phyloP scores from a whole-genome alignment of 2,113 vertebrate genomes.

The Bettongia penicillata region DNA sequence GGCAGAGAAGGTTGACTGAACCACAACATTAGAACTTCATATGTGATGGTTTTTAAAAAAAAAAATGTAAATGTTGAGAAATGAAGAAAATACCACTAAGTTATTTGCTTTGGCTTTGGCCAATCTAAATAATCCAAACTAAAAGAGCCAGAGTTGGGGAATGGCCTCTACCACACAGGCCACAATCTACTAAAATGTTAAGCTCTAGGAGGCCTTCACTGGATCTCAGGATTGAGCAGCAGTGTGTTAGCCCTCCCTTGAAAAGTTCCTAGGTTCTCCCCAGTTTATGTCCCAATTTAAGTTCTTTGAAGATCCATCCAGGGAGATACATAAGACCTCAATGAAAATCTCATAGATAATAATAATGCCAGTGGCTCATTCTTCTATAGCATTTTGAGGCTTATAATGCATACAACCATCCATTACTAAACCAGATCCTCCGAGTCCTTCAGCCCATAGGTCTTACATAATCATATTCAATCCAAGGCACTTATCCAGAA shows the following conservation, averaged over 20 bases:
- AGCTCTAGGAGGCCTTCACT: neutral
- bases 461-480: accelerated
- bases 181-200: neutral
- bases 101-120: neutral
- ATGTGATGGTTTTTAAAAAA: neutral
- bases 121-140: neutral
- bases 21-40: neutral
- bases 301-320: neutral
- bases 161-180: neutral
- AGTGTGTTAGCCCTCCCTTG: neutral
- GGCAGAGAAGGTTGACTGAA: neutral
- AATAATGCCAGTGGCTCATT: neutral
- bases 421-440: accelerated
- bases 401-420: neutral
- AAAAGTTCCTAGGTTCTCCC: neutral
- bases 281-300: neutral
- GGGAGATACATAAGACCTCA: neutral
- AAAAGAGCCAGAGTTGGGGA: neutral
- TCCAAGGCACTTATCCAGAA: neutral
- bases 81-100: neutral
- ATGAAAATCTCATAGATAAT: neutral
- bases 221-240: neutral
- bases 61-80: neutral
- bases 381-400: neutral
- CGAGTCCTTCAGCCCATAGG: neutral